phyloP scores from a whole-genome alignment of 2,888 invertebrate genomes.

The Polyommatus iphigenia region DNA sequence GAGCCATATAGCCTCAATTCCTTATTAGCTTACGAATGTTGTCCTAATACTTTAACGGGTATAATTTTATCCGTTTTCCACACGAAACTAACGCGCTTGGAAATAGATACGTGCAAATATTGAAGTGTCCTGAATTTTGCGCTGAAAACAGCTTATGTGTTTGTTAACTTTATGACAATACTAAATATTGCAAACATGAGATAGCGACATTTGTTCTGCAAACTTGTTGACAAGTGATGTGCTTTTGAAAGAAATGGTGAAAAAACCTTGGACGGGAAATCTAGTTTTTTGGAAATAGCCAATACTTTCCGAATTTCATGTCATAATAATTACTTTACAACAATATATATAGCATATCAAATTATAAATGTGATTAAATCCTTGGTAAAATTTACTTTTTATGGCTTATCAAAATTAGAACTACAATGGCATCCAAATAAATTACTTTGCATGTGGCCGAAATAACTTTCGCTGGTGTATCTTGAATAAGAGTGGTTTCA shows the following conservation, averaged over 20 bases:
- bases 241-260: neutral
- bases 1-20: constrained; percentile 18
- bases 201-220: neutral
- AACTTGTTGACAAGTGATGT: constrained; percentile 2
- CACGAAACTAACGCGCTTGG: neutral
- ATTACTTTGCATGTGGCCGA: too few species aligned
- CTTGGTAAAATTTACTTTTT: too few species aligned
- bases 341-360: too few species aligned
- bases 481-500: too few species aligned
- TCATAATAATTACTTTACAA: too few species aligned
- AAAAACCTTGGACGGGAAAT: neutral
- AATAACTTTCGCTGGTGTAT: too few species aligned
- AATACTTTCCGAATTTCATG: too few species aligned
- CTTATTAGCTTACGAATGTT: constrained; percentile 21
- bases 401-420: too few species aligned
- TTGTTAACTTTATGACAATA: constrained; percentile 1
- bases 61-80: neutral
- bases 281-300: neutral
- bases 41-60: neutral
- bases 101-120: neutral
- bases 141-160: constrained; percentile 1
- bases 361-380: too few species aligned
- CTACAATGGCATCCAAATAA: too few species aligned
- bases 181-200: constrained; percentile 19
- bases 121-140: constrained; percentile 2